Conservation (phyloP, 2,888 invertebrate species). For the Lochmaea crataegi region DNA sequence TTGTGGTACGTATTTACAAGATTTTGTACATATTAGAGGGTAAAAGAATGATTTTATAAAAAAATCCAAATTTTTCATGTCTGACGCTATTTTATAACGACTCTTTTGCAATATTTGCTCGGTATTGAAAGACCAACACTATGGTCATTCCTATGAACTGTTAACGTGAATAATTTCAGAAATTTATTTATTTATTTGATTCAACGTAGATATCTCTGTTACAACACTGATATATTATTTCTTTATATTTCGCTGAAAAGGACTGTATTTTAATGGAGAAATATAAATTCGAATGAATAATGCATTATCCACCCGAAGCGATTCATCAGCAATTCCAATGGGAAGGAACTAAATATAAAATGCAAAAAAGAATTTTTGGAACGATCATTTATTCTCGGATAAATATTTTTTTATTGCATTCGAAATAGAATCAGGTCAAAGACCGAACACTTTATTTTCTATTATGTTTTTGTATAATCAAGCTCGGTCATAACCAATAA, state of each 20-base stretch:
- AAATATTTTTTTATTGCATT: background rate
- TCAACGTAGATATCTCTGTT: background rate
- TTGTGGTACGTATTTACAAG: too few relatives aligned
- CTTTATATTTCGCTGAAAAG: conserved; percentile 27
- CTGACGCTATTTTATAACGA: too few relatives aligned
- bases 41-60: too few relatives aligned
- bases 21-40: too few relatives aligned
- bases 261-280: conserved; percentile 30
- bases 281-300: conserved; percentile 39
- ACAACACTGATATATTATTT: conserved; percentile 1
- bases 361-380: conserved; percentile 16
- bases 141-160: too few relatives aligned
- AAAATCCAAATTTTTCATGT: too few relatives aligned
- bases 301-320: conserved; percentile 28
- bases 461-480: too few relatives aligned
- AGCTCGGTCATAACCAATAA: too few relatives aligned
- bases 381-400: background rate
- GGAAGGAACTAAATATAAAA: conserved; percentile 18
- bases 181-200: too few relatives aligned
- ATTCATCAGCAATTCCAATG: conserved; percentile 34
- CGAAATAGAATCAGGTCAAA: background rate
- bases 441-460: background rate
- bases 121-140: too few relatives aligned
- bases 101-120: too few relatives aligned
- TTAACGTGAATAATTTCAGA: too few relatives aligned